phyloP scores from a whole-genome alignment of 2,888 invertebrate genomes.

The Zhengitettix transpicula region DNA sequence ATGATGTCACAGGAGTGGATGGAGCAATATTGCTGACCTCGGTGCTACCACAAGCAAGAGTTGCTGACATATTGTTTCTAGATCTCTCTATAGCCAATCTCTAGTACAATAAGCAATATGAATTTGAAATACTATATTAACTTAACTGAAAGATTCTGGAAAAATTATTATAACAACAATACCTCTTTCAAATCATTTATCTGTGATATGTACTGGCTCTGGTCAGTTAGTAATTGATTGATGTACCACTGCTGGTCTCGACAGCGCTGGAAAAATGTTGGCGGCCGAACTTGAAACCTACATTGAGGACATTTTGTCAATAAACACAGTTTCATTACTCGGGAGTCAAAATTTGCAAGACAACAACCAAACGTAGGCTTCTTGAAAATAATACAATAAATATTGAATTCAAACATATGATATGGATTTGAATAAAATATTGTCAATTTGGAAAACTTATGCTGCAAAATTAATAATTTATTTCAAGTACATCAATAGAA shows the following conservation, averaged over 20 bases:
- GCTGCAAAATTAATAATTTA: too few relatives aligned
- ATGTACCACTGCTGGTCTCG: slow-evolving; percentile 89
- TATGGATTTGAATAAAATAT: too few relatives aligned
- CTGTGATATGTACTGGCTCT: slow-evolving; percentile 63
- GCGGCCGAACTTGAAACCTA: slow-evolving; percentile 81
- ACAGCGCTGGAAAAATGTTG: slow-evolving; percentile 85
- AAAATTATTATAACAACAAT: not conserved
- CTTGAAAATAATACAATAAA: too few relatives aligned
- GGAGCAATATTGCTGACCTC: slow-evolving; percentile 14
- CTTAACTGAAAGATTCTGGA: not conserved
- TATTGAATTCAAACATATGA: too few relatives aligned
- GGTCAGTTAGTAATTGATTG: slow-evolving; percentile 62
- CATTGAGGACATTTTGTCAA: too few relatives aligned
- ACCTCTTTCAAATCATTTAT: slow-evolving; percentile 69
- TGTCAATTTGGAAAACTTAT: too few relatives aligned
- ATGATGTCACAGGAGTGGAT: not conserved
- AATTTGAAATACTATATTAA: not conserved
- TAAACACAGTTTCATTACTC: too few relatives aligned
- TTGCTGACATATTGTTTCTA: slow-evolving; percentile 31
- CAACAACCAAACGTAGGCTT: too few relatives aligned
- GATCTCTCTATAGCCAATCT: slow-evolving; percentile 51
- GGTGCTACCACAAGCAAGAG: slow-evolving; percentile 1
- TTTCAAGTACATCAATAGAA: too few relatives aligned
- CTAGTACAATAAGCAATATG: slow-evolving; percentile 23
- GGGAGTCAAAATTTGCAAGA: too few relatives aligned